Evolutionary conservation across 2,113 vertebrate species (phyloP).

Genomic region (Crotalus horridus): DNA sequence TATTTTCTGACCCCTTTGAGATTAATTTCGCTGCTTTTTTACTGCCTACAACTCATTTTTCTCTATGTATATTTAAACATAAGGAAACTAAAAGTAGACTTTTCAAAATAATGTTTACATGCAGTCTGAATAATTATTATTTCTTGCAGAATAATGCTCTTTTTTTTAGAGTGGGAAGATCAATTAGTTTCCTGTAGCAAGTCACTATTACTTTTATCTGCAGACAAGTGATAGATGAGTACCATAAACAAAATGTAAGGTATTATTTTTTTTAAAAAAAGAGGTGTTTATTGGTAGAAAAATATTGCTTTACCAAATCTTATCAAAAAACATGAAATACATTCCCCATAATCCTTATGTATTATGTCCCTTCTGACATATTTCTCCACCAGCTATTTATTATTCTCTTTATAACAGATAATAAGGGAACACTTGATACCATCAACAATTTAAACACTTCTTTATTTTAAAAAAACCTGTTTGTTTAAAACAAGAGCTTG

Average conservation of each 20-base stretch:
- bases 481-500: neutral
- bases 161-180: neutral
- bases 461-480: neutral
- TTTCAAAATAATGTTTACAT: neutral
- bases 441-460: neutral
- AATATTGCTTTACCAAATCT: neutral
- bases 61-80: neutral
- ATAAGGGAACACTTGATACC: neutral
- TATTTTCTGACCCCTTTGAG: neutral
- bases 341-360: neutral
- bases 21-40: neutral
- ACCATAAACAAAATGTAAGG: neutral
- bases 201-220: neutral
- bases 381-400: neutral
- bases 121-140: neutral
- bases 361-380: neutral
- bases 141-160: neutral
- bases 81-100: neutral
- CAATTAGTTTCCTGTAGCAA: neutral
- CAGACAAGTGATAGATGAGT: neutral
- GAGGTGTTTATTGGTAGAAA: neutral
- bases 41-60: neutral
- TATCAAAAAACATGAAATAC: neutral
- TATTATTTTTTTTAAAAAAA: neutral
- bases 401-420: neutral